Evolutionary conservation across 2,797 vertebrate genomes (phyloP).

Genomic region (Platalea minor): DNA sequence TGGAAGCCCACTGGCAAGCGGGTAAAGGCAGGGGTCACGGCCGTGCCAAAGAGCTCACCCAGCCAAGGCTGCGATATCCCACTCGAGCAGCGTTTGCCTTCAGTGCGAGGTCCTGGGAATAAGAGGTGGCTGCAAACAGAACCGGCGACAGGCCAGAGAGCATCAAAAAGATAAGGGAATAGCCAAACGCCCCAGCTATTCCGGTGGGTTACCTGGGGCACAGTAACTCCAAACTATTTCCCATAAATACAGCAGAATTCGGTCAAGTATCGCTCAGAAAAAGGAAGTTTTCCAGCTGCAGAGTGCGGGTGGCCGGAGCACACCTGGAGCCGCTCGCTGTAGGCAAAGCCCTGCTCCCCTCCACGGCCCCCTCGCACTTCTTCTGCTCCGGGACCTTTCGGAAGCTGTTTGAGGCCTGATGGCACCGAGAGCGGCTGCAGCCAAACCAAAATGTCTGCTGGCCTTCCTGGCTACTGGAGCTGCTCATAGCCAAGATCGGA

Average conservation of each 20-base stretch:
- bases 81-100: neutral
- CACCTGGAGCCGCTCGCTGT: neutral
- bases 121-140: neutral
- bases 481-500: constrained; percentile 18
- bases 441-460: neutral
- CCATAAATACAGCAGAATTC: neutral
- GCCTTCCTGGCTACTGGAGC: constrained; percentile 19
- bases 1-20: neutral
- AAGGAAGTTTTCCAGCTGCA: neutral
- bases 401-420: neutral
- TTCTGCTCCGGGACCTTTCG: neutral
- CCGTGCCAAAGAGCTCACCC: neutral
- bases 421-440: neutral
- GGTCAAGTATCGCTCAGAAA: neutral
- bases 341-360: neutral
- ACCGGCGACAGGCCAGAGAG: neutral
- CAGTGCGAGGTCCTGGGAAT: neutral
- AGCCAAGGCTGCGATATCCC: neutral
- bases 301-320: neutral
- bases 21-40: neutral
- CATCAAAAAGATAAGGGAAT: neutral
- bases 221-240: neutral
- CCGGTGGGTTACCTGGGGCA: neutral
- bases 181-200: too few species aligned
- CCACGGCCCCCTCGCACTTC: neutral